Base-by-base conservation (phyloP, 2,113 vertebrate species). In the Eulacestoma nigropectus region DNA sequence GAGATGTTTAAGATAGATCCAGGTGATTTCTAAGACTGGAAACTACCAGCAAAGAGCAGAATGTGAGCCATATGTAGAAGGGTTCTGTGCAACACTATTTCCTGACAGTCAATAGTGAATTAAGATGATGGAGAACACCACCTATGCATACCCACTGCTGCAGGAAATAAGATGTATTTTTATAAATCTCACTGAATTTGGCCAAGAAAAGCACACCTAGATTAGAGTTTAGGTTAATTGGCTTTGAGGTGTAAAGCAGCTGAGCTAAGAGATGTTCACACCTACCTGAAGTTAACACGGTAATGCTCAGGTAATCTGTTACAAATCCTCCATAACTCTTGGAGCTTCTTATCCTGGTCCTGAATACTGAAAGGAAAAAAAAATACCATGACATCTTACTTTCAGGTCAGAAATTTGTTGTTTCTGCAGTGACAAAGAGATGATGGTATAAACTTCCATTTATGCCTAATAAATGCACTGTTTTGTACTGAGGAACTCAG, bases 311-410 rank as follows among this genome's bases (percentile, higher is more conserved):
- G 99, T 97, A 99, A 97, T 79, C 99, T 98, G 98, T 99, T 99
- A 96, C 99, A 99, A 22, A 98, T 99, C 69, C 98, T 97, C 99
- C 99, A 99, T 15, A 99, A 96, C n/a, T 99, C 99, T 75, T 99
- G 99, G 20, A 99, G 98, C 91, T 99, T 98, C 97, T 99, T 99
- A 96, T 99, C 99, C 94, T 98, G 98, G 96, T 99, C 99, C 65
- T 99, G 97, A 78, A 99, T 98, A 90, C 99, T 99, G 95, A 17
- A 93, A 72, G 52, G 60, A 77, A 37, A n/a, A 52, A 42, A 42
- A 10, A 23, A 20, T 23, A 27, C 10, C n/a, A 18, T 47, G 18
- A 55, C 4, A 39, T 13, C 17, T 76, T 32, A 44, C 9, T 64
- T 49, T 25, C 44, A 72, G 22, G 67, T 59, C 46, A 87, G 47